Percentiles rank a stretch among this genome's conserved stretches.
Evolutionary conservation across 2,888 invertebrate genomes (phyloP).

Genomic region (Drosophila subsilvestris): DNA sequence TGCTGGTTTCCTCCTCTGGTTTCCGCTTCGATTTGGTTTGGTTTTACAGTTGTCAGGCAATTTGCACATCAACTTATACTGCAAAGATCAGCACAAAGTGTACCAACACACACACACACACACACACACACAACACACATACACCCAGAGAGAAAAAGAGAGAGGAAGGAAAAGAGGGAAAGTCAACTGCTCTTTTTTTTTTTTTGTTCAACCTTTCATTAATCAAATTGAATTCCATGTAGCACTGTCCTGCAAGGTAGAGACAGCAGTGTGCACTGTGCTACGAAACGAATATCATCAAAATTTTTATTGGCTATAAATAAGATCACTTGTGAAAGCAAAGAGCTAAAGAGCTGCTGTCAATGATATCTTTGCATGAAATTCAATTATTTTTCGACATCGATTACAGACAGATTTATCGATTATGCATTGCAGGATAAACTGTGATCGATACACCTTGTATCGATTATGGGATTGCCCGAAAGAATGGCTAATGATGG

Average conservation of each 20-base stretch:
- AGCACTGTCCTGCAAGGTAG: conserved; percentile 4
- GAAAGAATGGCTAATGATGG: background rate
- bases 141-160: background rate
- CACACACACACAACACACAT: too few relatives aligned
- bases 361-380: background rate
- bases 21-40: conserved; percentile 50
- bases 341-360: too few relatives aligned
- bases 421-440: background rate
- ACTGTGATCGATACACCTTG: background rate
- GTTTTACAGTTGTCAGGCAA: conserved; percentile 64
- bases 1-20: conserved; percentile 57
- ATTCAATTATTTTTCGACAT: background rate
- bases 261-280: conserved; percentile 20
- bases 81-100: conserved; percentile 77
- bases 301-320: background rate
- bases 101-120: conserved; percentile 40
- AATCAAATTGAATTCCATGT: conserved; percentile 72
- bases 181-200: conserved; percentile 19
- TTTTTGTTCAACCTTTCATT: conserved; percentile 66
- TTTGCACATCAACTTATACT: conserved; percentile 72
- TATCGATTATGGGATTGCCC: background rate
- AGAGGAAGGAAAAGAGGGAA: conserved; percentile 6
- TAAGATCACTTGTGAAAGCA: too few relatives aligned
- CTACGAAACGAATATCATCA: background rate
- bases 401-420: background rate